Conservation (phyloP, 1,140 invertebrate species). For the Oncopodura yosiiana region DNA sequence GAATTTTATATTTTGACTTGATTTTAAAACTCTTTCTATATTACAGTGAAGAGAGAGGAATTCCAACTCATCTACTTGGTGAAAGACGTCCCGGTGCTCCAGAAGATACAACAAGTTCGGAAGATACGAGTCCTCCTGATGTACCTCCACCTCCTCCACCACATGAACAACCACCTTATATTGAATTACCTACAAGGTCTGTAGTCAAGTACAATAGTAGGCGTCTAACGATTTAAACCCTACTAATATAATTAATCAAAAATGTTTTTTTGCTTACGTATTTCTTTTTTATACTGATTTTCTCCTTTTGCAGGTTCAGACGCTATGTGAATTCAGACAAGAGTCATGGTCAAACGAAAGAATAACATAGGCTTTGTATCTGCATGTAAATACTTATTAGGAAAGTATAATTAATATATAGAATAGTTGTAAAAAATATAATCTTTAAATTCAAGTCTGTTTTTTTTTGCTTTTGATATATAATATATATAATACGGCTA, state of each 20-base stretch:
- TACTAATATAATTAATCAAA: background rate
- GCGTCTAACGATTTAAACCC: background rate
- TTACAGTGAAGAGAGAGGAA: slow-evolving; percentile 30
- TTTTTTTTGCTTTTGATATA: no score
- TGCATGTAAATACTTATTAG: no score
- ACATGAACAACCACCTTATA: slow-evolving; percentile 26
- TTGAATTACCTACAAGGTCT: slow-evolving; percentile 31
- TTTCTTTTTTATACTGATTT: background rate
- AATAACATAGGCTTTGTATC: no score
- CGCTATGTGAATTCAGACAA: slow-evolving; percentile 16
- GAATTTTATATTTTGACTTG: background rate
- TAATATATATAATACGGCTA: no score
- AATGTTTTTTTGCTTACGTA: background rate
- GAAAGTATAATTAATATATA: no score
- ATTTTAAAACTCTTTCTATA: background rate
- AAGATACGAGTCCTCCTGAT: slow-evolving; percentile 24
- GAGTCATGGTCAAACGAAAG: no score
- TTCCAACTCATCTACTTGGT: slow-evolving; percentile 28
- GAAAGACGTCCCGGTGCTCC: slow-evolving; percentile 25
- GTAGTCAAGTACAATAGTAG: no score
- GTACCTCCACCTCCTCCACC: slow-evolving; percentile 23
- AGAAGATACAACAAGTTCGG: slow-evolving; percentile 31
- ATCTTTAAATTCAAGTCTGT: no score
- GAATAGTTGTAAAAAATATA: no score
- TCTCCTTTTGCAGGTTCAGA: slow-evolving; percentile 8